phyloP scores from a whole-genome alignment of 2,797 vertebrate species.

The Craterocephalus amniculus region DNA sequence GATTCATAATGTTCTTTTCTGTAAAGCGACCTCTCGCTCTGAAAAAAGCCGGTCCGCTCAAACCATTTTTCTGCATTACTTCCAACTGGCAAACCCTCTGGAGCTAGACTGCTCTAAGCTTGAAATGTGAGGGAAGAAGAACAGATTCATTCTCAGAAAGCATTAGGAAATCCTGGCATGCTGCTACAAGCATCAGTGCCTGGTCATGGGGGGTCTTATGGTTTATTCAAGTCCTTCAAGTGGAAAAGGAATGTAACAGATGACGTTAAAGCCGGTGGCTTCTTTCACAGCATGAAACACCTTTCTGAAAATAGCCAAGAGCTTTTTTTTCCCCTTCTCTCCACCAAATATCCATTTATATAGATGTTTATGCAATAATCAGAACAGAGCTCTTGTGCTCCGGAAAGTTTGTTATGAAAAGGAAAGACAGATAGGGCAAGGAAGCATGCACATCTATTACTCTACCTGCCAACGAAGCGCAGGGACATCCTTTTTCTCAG shows the following conservation, averaged over 20 bases:
- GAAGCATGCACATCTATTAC: slow-evolving; percentile 5
- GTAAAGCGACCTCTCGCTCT: slow-evolving; percentile 9
- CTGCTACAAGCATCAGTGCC: slow-evolving; percentile 70
- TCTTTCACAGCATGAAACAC: slow-evolving; percentile 49
- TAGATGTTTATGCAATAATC: slow-evolving; percentile 76
- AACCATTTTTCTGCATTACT: slow-evolving; percentile 33
- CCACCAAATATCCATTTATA: slow-evolving; percentile 49
- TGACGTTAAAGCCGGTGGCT: slow-evolving; percentile 65
- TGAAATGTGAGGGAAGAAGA: slow-evolving; percentile 46
- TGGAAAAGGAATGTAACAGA: slow-evolving; percentile 69
- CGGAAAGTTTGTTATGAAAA: slow-evolving; percentile 38
- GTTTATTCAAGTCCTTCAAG: slow-evolving; percentile 63
- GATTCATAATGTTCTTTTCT: slow-evolving; percentile 14
- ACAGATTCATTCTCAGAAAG: slow-evolving; percentile 38
- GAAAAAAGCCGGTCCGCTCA: slow-evolving; percentile 32
- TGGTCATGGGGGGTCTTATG: slow-evolving; percentile 67
- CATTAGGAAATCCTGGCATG: slow-evolving; percentile 71
- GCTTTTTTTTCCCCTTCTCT: not conserved
- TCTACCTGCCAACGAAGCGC: slow-evolving; percentile 23
- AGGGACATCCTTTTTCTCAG: slow-evolving; percentile 10
- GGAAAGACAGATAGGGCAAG: slow-evolving; percentile 9
- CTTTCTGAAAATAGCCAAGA: slow-evolving; percentile 64
- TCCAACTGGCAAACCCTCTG: slow-evolving; percentile 36
- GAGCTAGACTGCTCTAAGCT: slow-evolving; percentile 27
- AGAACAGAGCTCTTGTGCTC: slow-evolving; percentile 13